Base-by-base conservation (phyloP, 64 coral and sea anemone species). In the Orbicella faveolata region DNA sequence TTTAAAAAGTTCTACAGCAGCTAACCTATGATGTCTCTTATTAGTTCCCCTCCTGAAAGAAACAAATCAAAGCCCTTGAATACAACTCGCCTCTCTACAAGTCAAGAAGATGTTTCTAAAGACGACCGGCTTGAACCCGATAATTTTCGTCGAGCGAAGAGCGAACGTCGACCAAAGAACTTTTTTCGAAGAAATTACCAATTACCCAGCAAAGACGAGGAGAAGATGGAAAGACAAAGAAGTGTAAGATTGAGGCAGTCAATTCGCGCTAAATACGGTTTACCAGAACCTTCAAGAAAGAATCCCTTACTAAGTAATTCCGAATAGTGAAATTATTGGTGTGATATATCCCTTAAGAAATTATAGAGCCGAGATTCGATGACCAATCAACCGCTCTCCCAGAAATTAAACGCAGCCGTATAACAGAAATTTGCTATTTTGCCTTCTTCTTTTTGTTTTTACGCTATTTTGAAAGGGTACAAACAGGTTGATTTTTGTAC, bases 131-230 rank as follows among this genome's bases (percentile, higher is more conserved):
- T 54, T 76, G 82, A 88, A 35, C 75, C 83, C 9, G 92, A 87
- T 0, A 92, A 91, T 36, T 88, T 96, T 55, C 88, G 95, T 44
- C 77, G 95, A 73, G 79, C 89, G 86, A 89, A 96, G 61, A 96
- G 95, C 41, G 87, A 94, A 80, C 91, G 95, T 67, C 69, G 91
- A 30, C 88, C 84, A 12, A 84, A 52, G 67, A 62, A 88, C 52
- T 88, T 83, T 39, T 96, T 77, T 26, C 76, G 92, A 64, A 91
- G 90, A 70, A 96, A 96, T 54, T 96, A 91, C 80, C 89, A 88
- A 25, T 90, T 96, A 63, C 95, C 95, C 21, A 63, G 81, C 34
- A 92, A 93, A 84, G 83, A 96, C 2, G 92, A 96, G 35, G 97
- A 99, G 54, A 88, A 80, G 75, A 62, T 89, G 12, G 97, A 99